Evolutionary conservation across 2,797 vertebrate species (phyloP).

Genomic region (Nannoperca obscura): DNA sequence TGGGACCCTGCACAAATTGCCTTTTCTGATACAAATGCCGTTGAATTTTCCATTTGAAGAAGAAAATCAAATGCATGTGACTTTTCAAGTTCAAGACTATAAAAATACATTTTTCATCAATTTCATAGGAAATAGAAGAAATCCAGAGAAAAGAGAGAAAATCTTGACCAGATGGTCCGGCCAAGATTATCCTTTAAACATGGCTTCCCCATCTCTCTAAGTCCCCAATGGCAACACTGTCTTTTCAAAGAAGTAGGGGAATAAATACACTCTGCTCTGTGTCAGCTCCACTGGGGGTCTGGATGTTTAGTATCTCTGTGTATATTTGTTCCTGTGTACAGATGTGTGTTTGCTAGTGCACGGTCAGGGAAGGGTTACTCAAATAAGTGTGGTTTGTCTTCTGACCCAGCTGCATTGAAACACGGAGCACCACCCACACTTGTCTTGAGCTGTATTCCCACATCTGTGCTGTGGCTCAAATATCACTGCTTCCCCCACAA

Average conservation of each 20-base stretch:
- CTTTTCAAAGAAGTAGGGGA: conserved; percentile 43
- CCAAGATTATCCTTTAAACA: conserved; percentile 75
- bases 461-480: conserved; percentile 80
- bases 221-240: conserved; percentile 38
- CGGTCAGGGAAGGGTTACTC: conserved; percentile 68
- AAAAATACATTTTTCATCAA: conserved; percentile 23
- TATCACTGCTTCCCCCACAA: conserved; percentile 71
- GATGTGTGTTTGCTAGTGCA: conserved; percentile 51
- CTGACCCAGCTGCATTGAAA: conserved; percentile 67
- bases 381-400: conserved; percentile 70
- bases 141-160: conserved; percentile 53
- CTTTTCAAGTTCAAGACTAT: conserved; percentile 13
- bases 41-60: conserved; percentile 32
- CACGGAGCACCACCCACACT: conserved; percentile 72
- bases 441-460: conserved; percentile 70
- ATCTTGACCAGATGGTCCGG: conserved; percentile 77
- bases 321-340: conserved; percentile 50
- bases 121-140: conserved; percentile 43
- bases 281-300: conserved; percentile 36
- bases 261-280: conserved; percentile 46
- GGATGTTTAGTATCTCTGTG: conserved; percentile 34
- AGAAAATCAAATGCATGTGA: conserved; percentile 44
- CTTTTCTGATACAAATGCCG: conserved; percentile 20
- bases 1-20: conserved; percentile 31
- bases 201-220: conserved; percentile 53